These are phyloP conservation scores for Xanthorhoe designata DNA, from an alignment of 2,888 invertebrate genomes.

Conservation along the genomic window DNA sequence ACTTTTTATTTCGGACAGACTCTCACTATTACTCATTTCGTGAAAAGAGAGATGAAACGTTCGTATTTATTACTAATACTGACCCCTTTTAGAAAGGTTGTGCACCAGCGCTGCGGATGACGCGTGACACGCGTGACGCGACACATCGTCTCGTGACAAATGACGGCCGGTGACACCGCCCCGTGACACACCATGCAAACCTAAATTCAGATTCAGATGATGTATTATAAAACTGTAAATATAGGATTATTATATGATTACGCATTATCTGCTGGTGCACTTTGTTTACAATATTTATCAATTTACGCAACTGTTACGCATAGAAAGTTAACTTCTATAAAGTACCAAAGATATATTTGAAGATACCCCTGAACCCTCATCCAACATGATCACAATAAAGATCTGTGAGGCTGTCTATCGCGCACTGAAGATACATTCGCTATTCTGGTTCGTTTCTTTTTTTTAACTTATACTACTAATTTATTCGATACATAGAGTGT, in stretches of 20 bases:
- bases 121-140: neutral
- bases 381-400: too few relatives aligned
- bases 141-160: slow-evolving; percentile 1
- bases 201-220: neutral
- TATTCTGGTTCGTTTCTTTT: too few relatives aligned
- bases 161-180: neutral
- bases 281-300: too few relatives aligned
- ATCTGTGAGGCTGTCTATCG: too few relatives aligned
- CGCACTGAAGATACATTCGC: too few relatives aligned
- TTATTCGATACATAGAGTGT: neutral
- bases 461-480: too few relatives aligned
- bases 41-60: neutral
- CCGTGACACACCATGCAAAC: neutral
- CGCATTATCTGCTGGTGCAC: too few relatives aligned
- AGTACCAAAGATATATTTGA: too few relatives aligned
- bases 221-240: neutral
- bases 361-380: too few relatives aligned
- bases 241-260: too few relatives aligned
- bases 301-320: too few relatives aligned
- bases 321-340: too few relatives aligned
- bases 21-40: neutral
- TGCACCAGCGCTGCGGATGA: neutral
- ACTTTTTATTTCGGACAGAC: neutral
- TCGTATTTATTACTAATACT: neutral
- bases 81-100: neutral